phyloP scores from a whole-genome alignment of 2,888 invertebrate species.

The Leptopilina myrica region DNA sequence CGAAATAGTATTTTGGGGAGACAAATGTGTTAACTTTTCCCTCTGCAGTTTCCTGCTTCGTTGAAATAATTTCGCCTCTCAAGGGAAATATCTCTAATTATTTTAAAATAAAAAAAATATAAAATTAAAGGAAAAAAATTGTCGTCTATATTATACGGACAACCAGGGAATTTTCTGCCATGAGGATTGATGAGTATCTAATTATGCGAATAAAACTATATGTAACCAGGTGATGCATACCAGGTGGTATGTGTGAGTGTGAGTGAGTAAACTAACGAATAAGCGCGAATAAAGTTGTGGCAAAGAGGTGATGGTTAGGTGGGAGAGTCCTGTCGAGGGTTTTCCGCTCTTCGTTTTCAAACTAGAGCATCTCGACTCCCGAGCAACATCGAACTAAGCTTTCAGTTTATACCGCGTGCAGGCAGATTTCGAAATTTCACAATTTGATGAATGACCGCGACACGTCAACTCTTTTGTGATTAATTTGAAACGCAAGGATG shows the following conservation, averaged over 20 bases:
- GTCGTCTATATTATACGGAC: constrained; percentile 21
- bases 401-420: constrained; percentile 62
- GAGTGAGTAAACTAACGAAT: constrained; percentile 27
- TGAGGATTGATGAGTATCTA: constrained; percentile 70
- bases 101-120: no score
- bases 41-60: no score
- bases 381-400: constrained; percentile 47
- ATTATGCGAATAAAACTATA: constrained; percentile 67
- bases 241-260: constrained; percentile 20
- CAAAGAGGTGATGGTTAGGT: constrained; percentile 31
- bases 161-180: constrained; percentile 54
- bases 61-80: no score
- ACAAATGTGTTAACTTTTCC: no score
- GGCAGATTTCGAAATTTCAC: constrained; percentile 64
- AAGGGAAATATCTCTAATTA: not conserved
- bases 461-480: constrained; percentile 59
- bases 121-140: constrained; percentile 30
- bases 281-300: constrained; percentile 30
- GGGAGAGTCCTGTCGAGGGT: constrained; percentile 23
- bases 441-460: constrained; percentile 68
- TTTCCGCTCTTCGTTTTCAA: constrained; percentile 33
- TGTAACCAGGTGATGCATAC: constrained; percentile 44
- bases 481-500: constrained; percentile 68
- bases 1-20: no score
- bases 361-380: constrained; percentile 38